These are phyloP conservation scores for Acanthaster planci DNA, from an alignment of 35 echinoderm and acorn worm genomes.

Conservation along the genomic window DNA sequence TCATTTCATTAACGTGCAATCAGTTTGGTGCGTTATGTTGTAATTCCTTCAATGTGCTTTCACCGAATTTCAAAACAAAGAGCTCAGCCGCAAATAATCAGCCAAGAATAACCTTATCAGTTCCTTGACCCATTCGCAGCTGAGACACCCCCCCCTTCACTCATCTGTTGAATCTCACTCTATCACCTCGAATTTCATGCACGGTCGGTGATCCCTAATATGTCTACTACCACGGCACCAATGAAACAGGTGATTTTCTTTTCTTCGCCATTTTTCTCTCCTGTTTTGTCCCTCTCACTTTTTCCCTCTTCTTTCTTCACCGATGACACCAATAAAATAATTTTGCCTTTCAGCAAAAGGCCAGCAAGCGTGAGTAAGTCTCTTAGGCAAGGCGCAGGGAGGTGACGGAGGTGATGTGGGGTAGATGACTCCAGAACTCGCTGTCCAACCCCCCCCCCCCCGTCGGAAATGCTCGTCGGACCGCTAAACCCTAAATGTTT, in stretches of 20 bases:
- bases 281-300: too few species aligned
- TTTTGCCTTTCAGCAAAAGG: not conserved
- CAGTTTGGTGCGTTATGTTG: too few species aligned
- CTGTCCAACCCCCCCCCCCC: not conserved
- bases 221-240: not conserved
- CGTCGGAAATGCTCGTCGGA: not conserved
- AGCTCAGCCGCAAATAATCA: not conserved
- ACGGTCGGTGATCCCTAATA: not conserved
- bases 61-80: too few species aligned
- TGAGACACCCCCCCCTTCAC: not conserved
- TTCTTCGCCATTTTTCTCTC: too few species aligned
- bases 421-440: not conserved
- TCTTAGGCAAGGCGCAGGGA: not conserved
- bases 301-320: too few species aligned
- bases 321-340: slow-evolving; percentile 7
- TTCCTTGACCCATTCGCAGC: not conserved
- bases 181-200: slow-evolving; percentile 18
- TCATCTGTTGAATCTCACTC: slow-evolving; percentile 15
- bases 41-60: too few species aligned
- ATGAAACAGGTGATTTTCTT: too few species aligned
- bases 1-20: too few species aligned
- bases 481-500: slow-evolving; percentile 3
- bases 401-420: too few species aligned
- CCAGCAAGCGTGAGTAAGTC: not conserved
- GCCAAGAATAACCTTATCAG: not conserved